Conservation (phyloP, 2,797 vertebrate species). For the Anguilla obscura region DNA sequence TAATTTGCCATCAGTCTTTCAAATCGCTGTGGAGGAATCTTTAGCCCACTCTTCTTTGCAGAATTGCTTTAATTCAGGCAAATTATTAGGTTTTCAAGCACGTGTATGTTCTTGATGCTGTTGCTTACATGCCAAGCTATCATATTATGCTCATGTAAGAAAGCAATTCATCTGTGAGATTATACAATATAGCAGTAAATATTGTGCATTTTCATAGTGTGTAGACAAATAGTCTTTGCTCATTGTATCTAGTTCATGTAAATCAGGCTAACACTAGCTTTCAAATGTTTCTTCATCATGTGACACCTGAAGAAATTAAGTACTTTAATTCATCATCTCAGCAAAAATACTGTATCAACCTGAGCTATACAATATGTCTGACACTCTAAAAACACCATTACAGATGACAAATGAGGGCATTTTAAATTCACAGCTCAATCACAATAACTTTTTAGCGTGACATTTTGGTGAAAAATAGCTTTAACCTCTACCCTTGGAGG, state of each 20-base stretch:
- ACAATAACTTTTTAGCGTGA: constrained; percentile 9
- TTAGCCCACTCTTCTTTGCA: no score
- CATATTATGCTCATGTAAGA: not conserved
- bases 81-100: no score
- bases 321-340: not conserved
- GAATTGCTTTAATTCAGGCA: no score
- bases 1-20: no score
- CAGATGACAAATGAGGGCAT: not conserved
- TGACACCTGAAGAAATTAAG: not conserved
- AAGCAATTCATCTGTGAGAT: not conserved
- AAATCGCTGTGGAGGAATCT: no score
- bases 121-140: not conserved
- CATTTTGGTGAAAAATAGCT: constrained; percentile 8
- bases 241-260: not conserved
- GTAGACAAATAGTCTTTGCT: not conserved
- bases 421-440: not conserved
- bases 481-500: not conserved
- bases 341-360: not conserved
- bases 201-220: not conserved
- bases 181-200: not conserved
- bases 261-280: not conserved
- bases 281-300: not conserved
- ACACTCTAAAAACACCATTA: not conserved
- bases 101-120: not conserved
- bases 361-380: not conserved